A percentile compares a stretch with the other conserved stretches of the same genome.
These are phyloP conservation scores for Naja naja DNA, from an alignment of 2,113 vertebrate species.

Conservation along the genomic window DNA sequence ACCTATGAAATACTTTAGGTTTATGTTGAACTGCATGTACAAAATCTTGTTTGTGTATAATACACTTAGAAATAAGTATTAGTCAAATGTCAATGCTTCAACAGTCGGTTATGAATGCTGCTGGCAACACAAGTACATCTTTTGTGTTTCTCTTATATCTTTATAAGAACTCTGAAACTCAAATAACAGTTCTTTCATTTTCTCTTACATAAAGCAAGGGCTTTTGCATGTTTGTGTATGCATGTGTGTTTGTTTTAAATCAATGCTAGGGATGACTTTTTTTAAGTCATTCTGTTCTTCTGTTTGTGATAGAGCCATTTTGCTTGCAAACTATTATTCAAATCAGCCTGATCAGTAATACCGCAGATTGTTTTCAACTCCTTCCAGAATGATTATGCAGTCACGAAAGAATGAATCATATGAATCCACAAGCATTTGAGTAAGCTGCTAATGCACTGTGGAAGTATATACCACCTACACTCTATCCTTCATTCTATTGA, in stretches of 20 bases:
- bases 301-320: slow-evolving; percentile 23
- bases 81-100: not conserved
- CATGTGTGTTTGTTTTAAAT: not conserved
- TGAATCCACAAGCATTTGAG: slow-evolving; percentile 24
- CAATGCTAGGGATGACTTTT: not conserved
- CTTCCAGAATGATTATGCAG: slow-evolving; percentile 21
- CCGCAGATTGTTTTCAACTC: slow-evolving; percentile 28
- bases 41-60: not conserved
- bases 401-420: slow-evolving; percentile 36
- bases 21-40: not conserved
- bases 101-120: not conserved
- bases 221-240: not conserved
- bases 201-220: not conserved
- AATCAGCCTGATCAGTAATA: slow-evolving; percentile 37
- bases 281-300: not conserved
- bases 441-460: slow-evolving; percentile 29
- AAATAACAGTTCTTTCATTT: not conserved
- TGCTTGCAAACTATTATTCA: slow-evolving; percentile 32
- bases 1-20: no score
- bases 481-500: slow-evolving; percentile 11
- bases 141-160: not conserved
- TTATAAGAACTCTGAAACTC: slow-evolving; percentile 1
- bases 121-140: not conserved
- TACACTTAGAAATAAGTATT: not conserved
- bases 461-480: slow-evolving; percentile 29